These are phyloP conservation scores for Nymphalis io DNA, from an alignment of 1,140 invertebrate genomes.

Conservation along the genomic window DNA sequence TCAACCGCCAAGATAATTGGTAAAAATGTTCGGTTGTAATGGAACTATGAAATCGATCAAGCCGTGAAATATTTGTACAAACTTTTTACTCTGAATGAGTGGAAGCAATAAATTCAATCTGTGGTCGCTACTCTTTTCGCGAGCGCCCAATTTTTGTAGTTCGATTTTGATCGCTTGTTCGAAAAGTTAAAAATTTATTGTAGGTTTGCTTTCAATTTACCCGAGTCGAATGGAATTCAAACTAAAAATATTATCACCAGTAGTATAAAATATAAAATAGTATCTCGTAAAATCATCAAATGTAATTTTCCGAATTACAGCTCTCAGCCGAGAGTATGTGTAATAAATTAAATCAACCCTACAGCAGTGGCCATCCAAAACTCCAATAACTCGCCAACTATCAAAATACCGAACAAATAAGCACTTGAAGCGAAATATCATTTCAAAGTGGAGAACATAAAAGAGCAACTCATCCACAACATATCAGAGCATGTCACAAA, in stretches of 20 bases:
- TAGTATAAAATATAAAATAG: no score
- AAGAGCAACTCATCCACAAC: slow-evolving; percentile 71
- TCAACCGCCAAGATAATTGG: slow-evolving; percentile 4
- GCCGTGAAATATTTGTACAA: slow-evolving; percentile 56
- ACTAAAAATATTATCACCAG: slow-evolving; percentile 6
- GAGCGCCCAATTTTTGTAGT: slow-evolving; percentile 70
- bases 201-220: slow-evolving; percentile 71
- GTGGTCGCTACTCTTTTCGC: slow-evolving; percentile 69
- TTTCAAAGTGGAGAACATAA: slow-evolving; percentile 65
- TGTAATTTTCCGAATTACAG: slow-evolving; percentile 23
- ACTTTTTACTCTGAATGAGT: slow-evolving; percentile 63
- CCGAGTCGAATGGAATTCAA: slow-evolving; percentile 39
- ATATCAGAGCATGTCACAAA: slow-evolving; percentile 75
- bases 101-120: slow-evolving; percentile 73
- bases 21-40: slow-evolving; percentile 24
- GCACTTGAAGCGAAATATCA: slow-evolving; percentile 64
- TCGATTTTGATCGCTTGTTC: slow-evolving; percentile 76
- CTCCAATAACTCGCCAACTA: slow-evolving; percentile 35
- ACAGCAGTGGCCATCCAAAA: slow-evolving; percentile 27
- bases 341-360: slow-evolving; percentile 39
- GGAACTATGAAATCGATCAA: slow-evolving; percentile 35
- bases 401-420: slow-evolving; percentile 55
- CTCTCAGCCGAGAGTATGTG: slow-evolving; percentile 3
- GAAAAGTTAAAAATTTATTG: slow-evolving; percentile 79
- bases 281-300: slow-evolving; percentile 4